phyloP scores from a whole-genome alignment of 2,888 invertebrate genomes.

The Pandemis cinnamomeana region DNA sequence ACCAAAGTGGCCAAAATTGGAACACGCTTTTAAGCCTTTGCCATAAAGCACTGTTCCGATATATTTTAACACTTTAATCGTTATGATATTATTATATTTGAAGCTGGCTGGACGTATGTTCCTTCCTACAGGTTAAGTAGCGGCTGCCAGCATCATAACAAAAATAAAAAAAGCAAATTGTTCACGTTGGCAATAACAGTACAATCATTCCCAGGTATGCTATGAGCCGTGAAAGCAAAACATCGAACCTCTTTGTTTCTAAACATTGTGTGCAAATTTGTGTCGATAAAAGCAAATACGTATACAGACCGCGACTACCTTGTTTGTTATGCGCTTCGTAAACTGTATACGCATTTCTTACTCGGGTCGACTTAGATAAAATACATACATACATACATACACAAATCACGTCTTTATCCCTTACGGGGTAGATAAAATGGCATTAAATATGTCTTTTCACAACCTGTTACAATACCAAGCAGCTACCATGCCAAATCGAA shows the following conservation, averaged over 20 bases:
- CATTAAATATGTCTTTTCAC: slow-evolving; percentile 26
- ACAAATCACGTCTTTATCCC: too few relatives aligned
- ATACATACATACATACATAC: too few relatives aligned
- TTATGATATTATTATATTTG: too few relatives aligned
- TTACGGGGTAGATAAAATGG: slow-evolving; percentile 20
- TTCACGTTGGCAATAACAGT: slow-evolving; percentile 57
- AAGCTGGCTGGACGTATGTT: too few relatives aligned
- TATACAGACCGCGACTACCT: slow-evolving; percentile 49
- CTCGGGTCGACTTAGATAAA: slow-evolving; percentile 18
- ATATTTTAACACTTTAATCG: too few relatives aligned
- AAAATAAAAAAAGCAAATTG: slow-evolving; percentile 55
- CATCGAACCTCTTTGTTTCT: slow-evolving; percentile 68
- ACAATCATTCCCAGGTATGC: slow-evolving; percentile 61
- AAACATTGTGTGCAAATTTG: slow-evolving; percentile 78
- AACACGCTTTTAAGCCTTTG: too few relatives aligned
- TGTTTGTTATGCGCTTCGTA: slow-evolving; percentile 54
- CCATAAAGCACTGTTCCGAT: too few relatives aligned
- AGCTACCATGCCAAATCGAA: neutral
- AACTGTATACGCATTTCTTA: slow-evolving; percentile 44
- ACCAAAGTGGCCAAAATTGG: too few relatives aligned
- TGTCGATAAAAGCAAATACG: slow-evolving; percentile 71
- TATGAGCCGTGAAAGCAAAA: slow-evolving; percentile 65
- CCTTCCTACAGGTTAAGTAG: slow-evolving; percentile 15
- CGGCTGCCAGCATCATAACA: slow-evolving; percentile 46
- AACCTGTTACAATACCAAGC: neutral